phyloP scores from a whole-genome alignment of 2,888 invertebrate species.

The Meiosimyza platycephala region DNA sequence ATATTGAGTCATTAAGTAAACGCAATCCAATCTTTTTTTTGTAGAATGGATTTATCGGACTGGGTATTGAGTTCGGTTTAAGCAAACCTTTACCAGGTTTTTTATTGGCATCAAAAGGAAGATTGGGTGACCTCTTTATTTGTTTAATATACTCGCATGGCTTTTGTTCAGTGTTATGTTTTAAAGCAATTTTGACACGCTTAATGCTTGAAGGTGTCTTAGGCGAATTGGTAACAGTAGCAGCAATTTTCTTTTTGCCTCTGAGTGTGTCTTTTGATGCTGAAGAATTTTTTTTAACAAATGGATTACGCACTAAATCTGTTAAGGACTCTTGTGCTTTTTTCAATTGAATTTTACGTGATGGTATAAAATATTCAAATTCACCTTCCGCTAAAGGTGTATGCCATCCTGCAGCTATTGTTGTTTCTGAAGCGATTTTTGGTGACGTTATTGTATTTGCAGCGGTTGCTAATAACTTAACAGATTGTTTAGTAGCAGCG shows the following conservation, averaged over 20 bases:
- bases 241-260: constrained; percentile 37
- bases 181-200: constrained; percentile 79
- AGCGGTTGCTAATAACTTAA: constrained; percentile 6
- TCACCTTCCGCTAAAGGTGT: constrained; percentile 67
- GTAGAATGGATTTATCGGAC: constrained; percentile 84
- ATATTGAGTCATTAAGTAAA: constrained; percentile 58
- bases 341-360: constrained; percentile 58
- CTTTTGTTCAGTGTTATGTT: constrained; percentile 78
- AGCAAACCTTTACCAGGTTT: constrained; percentile 79
- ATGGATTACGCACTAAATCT: constrained; percentile 50
- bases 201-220: constrained; percentile 65
- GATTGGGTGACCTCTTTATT: constrained; percentile 77
- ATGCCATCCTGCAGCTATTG: constrained; percentile 63
- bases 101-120: constrained; percentile 79
- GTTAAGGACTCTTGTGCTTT: constrained; percentile 52
- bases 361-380: constrained; percentile 61
- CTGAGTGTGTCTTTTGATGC: constrained; percentile 36
- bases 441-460: background rate
- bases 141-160: constrained; percentile 79
- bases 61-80: constrained; percentile 75
- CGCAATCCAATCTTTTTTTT: constrained; percentile 68
- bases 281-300: constrained; percentile 52
- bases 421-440: background rate
- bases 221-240: constrained; percentile 32
- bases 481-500: background rate